These are phyloP conservation scores for Luffia ferchaultella DNA, from an alignment of 2,888 invertebrate species.

Conservation along the genomic window DNA sequence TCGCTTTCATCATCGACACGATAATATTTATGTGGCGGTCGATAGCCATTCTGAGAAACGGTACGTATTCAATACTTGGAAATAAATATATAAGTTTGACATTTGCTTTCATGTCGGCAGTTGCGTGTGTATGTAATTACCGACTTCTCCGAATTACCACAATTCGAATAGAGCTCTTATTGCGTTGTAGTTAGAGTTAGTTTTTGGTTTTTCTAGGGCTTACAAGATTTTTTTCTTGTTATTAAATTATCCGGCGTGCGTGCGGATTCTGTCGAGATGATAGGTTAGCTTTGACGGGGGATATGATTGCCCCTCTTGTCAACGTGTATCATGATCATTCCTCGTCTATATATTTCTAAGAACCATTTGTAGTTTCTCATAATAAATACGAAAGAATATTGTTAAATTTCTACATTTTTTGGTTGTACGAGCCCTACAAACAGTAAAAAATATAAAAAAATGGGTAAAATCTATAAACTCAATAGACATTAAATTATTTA, in stretches of 20 bases:
- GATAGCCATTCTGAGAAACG: conserved; percentile 51
- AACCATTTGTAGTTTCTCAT: too few species aligned
- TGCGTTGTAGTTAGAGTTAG: conserved; percentile 33
- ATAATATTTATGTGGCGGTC: conserved; percentile 46
- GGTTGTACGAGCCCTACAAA: too few species aligned
- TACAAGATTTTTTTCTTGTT: conserved; percentile 49
- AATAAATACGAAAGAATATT: too few species aligned
- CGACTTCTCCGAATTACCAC: conserved; percentile 25
- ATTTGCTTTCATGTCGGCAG: conserved; percentile 59
- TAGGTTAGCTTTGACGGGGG: conserved; percentile 59
- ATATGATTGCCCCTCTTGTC: conserved; percentile 64
- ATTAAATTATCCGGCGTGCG: conserved; percentile 59
- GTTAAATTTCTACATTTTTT: too few species aligned
- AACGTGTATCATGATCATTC: conserved; percentile 39
- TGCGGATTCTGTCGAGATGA: conserved; percentile 64
- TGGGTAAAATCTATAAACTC: too few species aligned
- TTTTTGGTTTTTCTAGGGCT: conserved; percentile 35
- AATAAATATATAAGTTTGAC: conserved; percentile 67
- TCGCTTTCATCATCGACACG: conserved; percentile 66
- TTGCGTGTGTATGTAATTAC: conserved; percentile 61
- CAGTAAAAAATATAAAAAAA: too few species aligned
- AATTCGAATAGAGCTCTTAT: conserved; percentile 24
- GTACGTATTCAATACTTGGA: conserved; percentile 63
- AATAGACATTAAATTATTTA: too few species aligned
- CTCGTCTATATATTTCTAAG: background rate